Evolutionary conservation across 2,113 vertebrate genomes (phyloP).

Genomic region (Recurvirostra avosetta): DNA sequence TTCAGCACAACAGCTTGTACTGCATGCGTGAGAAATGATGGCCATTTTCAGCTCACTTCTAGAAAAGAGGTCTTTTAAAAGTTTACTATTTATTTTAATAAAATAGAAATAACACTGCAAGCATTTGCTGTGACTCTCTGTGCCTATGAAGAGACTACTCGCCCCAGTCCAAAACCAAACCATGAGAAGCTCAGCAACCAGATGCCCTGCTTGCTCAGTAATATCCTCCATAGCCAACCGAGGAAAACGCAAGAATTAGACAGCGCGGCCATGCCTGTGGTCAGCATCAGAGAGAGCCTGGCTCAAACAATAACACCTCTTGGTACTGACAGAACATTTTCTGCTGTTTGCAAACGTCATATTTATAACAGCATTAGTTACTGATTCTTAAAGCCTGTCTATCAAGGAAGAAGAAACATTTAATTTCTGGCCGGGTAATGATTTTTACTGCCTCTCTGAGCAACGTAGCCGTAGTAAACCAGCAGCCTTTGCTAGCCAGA

Average conservation of each 20-base stretch:
- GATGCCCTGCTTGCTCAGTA: accelerated
- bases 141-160: background rate
- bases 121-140: background rate
- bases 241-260: background rate
- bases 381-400: background rate
- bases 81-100: constrained; percentile 57
- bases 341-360: background rate
- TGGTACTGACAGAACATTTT: background rate
- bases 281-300: background rate
- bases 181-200: accelerated
- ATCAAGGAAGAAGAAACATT: background rate
- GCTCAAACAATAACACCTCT: background rate
- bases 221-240: accelerated
- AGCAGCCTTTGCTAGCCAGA: background rate
- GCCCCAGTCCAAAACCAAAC: background rate
- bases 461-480: background rate
- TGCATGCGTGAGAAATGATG: constrained; percentile 6
- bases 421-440: background rate
- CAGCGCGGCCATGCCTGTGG: background rate
- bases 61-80: background rate
- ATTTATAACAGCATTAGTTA: background rate
- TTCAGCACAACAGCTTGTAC: constrained; percentile 31
- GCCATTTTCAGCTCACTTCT: constrained; percentile 10
- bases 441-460: background rate
- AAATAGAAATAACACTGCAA: constrained; percentile 12